Conservation (phyloP, 2,113 vertebrate species). For the Falcunculus frontatus region DNA sequence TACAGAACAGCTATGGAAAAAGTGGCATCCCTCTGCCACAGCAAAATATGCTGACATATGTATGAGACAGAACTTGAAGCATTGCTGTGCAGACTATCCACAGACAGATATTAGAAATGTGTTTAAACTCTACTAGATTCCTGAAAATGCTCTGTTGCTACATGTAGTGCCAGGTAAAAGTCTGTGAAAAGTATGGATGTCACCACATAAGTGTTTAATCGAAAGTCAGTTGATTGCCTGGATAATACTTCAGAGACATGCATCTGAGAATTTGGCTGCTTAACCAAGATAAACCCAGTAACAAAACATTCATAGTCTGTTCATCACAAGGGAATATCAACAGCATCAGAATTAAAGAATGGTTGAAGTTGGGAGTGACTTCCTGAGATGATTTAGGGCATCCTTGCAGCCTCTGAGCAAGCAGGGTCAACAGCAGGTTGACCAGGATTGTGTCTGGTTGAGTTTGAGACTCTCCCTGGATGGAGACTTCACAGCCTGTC, state of each 20-base stretch:
- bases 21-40: not conserved
- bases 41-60: not conserved
- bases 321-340: not conserved
- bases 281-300: not conserved
- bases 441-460: not conserved
- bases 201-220: not conserved
- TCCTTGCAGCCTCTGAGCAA: not conserved
- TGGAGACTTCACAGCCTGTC: not conserved
- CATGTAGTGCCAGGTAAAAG: not conserved
- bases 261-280: not conserved
- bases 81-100: not conserved
- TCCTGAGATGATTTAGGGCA: not conserved
- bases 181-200: not conserved
- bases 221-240: not conserved
- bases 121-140: not conserved
- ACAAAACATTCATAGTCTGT: not conserved
- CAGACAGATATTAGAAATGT: not conserved
- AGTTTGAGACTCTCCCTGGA: not conserved
- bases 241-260: not conserved
- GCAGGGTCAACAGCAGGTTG: not conserved
- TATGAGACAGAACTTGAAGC: not conserved
- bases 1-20: not conserved
- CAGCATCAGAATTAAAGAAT: not conserved
- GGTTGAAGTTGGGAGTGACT: not conserved
- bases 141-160: not conserved